phyloP scores from a whole-genome alignment of 2,888 invertebrate genomes.

The Andrena haemorrhoa region DNA sequence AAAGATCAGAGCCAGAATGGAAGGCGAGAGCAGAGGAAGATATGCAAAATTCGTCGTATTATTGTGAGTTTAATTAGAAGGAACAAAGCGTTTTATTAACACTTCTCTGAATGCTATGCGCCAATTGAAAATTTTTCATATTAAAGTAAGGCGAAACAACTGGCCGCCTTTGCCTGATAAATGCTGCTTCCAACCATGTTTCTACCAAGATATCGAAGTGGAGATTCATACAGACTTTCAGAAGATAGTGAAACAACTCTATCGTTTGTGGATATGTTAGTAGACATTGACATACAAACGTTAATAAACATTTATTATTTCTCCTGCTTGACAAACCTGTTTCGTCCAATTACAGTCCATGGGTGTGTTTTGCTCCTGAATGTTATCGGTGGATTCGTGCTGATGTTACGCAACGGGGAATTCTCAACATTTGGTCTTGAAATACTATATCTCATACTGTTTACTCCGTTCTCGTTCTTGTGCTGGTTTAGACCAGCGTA shows the following conservation, averaged over 20 bases:
- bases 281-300: constrained; percentile 75
- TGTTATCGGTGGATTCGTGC: constrained; percentile 93
- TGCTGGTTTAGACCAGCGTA: constrained; percentile 99
- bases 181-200: constrained; percentile 98
- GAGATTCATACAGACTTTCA: constrained; percentile 99
- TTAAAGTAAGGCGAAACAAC: constrained; percentile 93
- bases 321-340: not conserved
- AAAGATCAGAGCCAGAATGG: constrained; percentile 95
- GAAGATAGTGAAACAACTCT: constrained; percentile 96
- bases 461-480: constrained; percentile 98
- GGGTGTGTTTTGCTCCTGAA: constrained; percentile 94
- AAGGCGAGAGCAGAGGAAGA: constrained; percentile 88
- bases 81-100: not conserved
- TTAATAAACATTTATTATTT: not conserved
- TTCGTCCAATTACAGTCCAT: constrained; percentile 90
- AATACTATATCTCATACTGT: constrained; percentile 94
- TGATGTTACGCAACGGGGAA: constrained; percentile 88
- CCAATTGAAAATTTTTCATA: constrained; percentile 34
- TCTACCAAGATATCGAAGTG: constrained; percentile 99
- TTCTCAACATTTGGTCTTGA: constrained; percentile 94
- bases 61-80: constrained; percentile 80
- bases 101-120: not conserved
- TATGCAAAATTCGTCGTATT: constrained; percentile 85
- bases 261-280: constrained; percentile 99
- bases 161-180: constrained; percentile 99